phyloP scores from a whole-genome alignment of 2,888 invertebrate species.

The Bellardia bayeri region DNA sequence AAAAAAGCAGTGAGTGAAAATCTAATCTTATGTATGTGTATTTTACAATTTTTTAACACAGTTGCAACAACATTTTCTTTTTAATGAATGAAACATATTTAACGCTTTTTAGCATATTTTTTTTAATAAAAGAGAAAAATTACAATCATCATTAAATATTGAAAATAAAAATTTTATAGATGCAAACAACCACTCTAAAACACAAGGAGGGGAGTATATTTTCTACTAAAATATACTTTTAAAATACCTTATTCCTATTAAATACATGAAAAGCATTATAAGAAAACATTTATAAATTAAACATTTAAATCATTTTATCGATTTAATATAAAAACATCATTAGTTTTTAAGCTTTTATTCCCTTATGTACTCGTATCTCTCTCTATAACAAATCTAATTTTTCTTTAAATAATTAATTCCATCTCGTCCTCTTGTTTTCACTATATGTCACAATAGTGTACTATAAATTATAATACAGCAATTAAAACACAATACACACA shows the following conservation, averaged over 20 bases:
- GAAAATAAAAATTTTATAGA: constrained; percentile 37
- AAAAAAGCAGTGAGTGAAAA: constrained; percentile 75
- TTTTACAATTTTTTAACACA: constrained; percentile 64
- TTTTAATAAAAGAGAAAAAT: constrained; percentile 53
- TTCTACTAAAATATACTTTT: constrained; percentile 61
- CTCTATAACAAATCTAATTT: constrained; percentile 13
- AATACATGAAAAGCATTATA: constrained; percentile 54
- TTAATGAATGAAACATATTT: constrained; percentile 54
- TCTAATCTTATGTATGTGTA: constrained; percentile 75
- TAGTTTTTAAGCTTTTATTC: constrained; percentile 69
- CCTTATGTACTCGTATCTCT: constrained; percentile 42
- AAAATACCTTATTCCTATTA: constrained; percentile 70
- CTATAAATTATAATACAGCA: constrained; percentile 31
- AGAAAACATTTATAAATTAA: constrained; percentile 57
- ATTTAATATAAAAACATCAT: constrained; percentile 62
- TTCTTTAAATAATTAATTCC: constrained; percentile 34
- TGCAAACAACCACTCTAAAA: constrained; percentile 11
- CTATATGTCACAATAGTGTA: constrained; percentile 11
- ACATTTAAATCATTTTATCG: constrained; percentile 70
- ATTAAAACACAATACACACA: constrained; percentile 1
- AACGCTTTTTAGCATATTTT: constrained; percentile 76
- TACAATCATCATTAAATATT: constrained; percentile 31
- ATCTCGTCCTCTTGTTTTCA: constrained; percentile 25
- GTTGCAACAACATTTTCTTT: constrained; percentile 59
- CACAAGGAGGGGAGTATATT: constrained; percentile 54